A percentile compares a stretch with the other conserved stretches of the same genome.
Conservation (phyloP, 2,888 invertebrate species). For the Unio pictorum region DNA sequence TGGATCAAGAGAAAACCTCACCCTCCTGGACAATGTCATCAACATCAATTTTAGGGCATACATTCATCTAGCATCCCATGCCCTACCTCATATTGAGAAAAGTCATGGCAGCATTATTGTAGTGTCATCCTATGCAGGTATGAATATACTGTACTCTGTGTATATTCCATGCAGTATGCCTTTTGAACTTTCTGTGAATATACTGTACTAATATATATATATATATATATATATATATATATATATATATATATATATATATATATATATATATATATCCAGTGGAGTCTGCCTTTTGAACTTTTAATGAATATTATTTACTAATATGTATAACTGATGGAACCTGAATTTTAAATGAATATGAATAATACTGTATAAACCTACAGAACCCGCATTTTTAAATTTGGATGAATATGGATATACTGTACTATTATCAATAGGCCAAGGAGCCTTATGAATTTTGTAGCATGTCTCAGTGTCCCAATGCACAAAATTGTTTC, state of each 20-base stretch:
- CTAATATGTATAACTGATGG: neutral
- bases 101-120: slow-evolving; percentile 62
- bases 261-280: neutral
- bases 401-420: neutral
- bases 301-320: too few relatives aligned
- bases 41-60: slow-evolving; percentile 67
- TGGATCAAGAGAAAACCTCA: slow-evolving; percentile 54
- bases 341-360: too few relatives aligned
- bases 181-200: too few relatives aligned
- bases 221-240: too few relatives aligned
- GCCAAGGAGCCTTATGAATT: too few relatives aligned
- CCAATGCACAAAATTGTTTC: too few relatives aligned
- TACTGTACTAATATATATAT: neutral
- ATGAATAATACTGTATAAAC: too few relatives aligned
- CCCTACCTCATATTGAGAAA: slow-evolving; percentile 56
- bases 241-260: too few relatives aligned
- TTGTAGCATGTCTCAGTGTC: too few relatives aligned
- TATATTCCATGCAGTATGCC: neutral
- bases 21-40: slow-evolving; percentile 46
- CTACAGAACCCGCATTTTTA: neutral
- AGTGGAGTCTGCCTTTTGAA: neutral
- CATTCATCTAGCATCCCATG: slow-evolving; percentile 63
- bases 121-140: slow-evolving; percentile 65
- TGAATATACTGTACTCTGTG: slow-evolving; percentile 4
- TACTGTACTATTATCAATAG: neutral